A percentile compares a stretch with the other conserved stretches of the same genome.
phyloP scores from a whole-genome alignment of 2,113 vertebrate genomes.

The Zootoca vivipara region DNA sequence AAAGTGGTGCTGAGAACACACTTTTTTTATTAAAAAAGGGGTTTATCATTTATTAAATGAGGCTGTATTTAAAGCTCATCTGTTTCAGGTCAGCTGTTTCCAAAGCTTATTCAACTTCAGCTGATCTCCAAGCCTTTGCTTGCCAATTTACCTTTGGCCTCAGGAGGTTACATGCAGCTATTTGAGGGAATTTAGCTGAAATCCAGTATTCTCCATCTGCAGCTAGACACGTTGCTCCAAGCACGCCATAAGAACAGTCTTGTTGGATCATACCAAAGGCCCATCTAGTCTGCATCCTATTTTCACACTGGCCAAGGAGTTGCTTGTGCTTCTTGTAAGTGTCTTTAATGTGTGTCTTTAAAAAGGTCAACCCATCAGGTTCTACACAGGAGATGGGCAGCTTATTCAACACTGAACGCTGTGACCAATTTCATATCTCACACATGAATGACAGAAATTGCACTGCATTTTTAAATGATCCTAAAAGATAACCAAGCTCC shows the following conservation, averaged over 20 bases:
- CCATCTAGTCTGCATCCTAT: too few species aligned
- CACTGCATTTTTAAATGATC: not conserved
- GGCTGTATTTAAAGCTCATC: not conserved
- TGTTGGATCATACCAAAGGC: too few species aligned
- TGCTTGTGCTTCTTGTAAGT: too few species aligned
- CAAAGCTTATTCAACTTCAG: not conserved
- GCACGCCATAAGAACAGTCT: too few species aligned
- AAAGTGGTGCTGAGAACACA: not conserved
- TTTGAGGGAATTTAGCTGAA: not conserved
- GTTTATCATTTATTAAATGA: not conserved
- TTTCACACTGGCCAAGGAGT: too few species aligned
- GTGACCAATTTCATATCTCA: not conserved
- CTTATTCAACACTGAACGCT: not conserved
- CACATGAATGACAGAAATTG: not conserved
- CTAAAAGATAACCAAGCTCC: not conserved
- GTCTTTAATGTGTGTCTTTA: not conserved
- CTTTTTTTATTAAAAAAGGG: too few species aligned
- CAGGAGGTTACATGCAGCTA: not conserved
- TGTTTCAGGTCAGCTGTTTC: not conserved
- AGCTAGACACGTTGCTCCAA: not conserved
- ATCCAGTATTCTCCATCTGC: not conserved
- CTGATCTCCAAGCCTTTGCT: constrained; percentile 1
- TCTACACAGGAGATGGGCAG: not conserved
- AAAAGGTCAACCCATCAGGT: not conserved
- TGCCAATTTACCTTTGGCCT: not conserved